Evolutionary conservation across 2,888 invertebrate species (phyloP), one percentile per base, ranked within the genome.

Genomic region (Drosophila nr. perissopoda): DNA sequence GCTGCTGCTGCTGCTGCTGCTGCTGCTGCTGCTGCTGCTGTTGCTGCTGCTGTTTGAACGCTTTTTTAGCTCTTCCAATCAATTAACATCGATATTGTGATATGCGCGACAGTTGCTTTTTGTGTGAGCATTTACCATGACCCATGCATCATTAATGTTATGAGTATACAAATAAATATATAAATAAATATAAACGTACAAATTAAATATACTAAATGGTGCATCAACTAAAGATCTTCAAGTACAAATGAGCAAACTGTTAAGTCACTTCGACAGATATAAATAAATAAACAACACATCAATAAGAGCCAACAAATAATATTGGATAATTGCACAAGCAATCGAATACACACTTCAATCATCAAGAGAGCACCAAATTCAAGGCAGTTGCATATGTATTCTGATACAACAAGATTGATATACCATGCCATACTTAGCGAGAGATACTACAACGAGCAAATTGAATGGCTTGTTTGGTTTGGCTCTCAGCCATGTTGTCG

Each of bases 401-500:
- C 8, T 18, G 33, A 16, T n/a, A 34, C 18, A 59, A n/a, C 21
- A 31, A 29, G 11, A 36, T 27, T n/a, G 10, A 53, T 34, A 53
- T 34, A 8, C 16, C 21, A 33, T 25, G 2, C 25, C 25, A 25
- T 21, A 53, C 34, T 34, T 18, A 18, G 53, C 16, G 34, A 11
- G 45, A 7, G n/a, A 31, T 27, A 11, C 42, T 42, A 42, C 42
- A 11, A n/a, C 5, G 48, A 25, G 18, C 61, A 42, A 33, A 31
- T 78, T 69, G 65, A 73, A 48, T 62, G 57, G 31, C 57, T 21
- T 68, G 51, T 60, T 74, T 64, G 48, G 38, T 31, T 63, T 68
- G 51, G 42, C 78, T 57, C 57, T 70, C 53, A 70, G 69, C 67
- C 68, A 59, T 67, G 68, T 78, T 74, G 73, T 79, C 83, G 74